Percentiles rank a stretch among this genome's conserved stretches.
phyloP scores from a whole-genome alignment of 2,888 invertebrate genomes.

The Spisula solida region DNA sequence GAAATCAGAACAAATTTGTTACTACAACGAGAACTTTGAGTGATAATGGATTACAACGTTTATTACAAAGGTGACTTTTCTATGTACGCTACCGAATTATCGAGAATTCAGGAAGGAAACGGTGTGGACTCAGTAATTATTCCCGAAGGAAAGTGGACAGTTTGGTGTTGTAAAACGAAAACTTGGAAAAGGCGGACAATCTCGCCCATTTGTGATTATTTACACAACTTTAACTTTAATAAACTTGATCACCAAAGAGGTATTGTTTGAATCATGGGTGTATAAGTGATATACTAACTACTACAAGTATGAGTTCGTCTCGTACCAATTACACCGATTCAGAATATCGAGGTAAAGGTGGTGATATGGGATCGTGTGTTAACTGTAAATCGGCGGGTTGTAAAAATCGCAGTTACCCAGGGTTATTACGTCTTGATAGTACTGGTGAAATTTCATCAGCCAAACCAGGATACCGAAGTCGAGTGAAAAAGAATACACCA shows the following conservation, averaged over 20 bases:
- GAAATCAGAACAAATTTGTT: constrained; percentile 1
- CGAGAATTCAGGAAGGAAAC: not conserved
- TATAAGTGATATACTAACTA: constrained; percentile 4
- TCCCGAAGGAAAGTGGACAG: constrained; percentile 38
- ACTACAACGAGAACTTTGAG: not conserved
- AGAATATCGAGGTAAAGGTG: not conserved
- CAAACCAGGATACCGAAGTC: not conserved
- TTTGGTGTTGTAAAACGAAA: constrained; percentile 62
- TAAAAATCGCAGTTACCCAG: constrained; percentile 44
- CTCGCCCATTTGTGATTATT: constrained; percentile 53
- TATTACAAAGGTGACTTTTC: constrained; percentile 26
- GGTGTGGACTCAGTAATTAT: constrained; percentile 28
- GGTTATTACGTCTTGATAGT: constrained; percentile 75
- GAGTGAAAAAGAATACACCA: not conserved
- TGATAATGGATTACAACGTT: constrained; percentile 45
- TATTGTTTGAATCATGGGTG: constrained; percentile 11
- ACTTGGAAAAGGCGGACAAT: constrained; percentile 16
- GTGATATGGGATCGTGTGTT: not conserved
- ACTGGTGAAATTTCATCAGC: constrained; percentile 74
- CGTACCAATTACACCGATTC: not conserved
- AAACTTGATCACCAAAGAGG: not conserved
- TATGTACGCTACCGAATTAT: constrained; percentile 9
- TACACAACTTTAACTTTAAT: constrained; percentile 24
- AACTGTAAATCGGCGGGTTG: not conserved
- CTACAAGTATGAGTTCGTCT: constrained; percentile 35